These are phyloP conservation scores for Nemoura dubitans DNA, from an alignment of 2,888 invertebrate genomes.

Conservation along the genomic window DNA sequence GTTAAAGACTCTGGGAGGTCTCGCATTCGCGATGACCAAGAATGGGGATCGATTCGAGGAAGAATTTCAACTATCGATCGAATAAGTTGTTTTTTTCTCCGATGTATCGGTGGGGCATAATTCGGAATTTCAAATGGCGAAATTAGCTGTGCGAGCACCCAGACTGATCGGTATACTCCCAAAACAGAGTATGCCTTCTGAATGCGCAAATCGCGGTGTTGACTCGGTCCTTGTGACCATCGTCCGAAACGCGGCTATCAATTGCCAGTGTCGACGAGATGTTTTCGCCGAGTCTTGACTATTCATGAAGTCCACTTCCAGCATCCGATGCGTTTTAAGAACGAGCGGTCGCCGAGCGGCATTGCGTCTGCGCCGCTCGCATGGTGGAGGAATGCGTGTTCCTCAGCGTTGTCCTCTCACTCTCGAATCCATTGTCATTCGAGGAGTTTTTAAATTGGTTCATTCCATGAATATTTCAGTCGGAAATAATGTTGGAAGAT, in stretches of 20 bases:
- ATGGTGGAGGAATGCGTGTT: conserved; percentile 13
- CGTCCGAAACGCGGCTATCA: background rate
- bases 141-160: conserved; percentile 20
- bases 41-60: conserved; percentile 19
- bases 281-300: background rate
- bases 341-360: background rate
- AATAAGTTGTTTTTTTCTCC: background rate
- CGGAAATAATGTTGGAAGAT: background rate
- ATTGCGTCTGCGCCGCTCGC: background rate
- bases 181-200: background rate
- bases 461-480: conserved; percentile 45
- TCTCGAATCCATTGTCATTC: conserved; percentile 36
- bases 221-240: background rate
- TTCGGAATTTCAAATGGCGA: conserved; percentile 34
- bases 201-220: background rate
- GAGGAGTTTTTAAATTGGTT: conserved; percentile 45
- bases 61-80: background rate
- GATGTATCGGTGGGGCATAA: background rate
- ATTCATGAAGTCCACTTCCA: background rate
- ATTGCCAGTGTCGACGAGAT: background rate
- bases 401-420: conserved; percentile 22
- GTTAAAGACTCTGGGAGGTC: conserved; percentile 19
- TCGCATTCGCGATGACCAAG: conserved; percentile 1
- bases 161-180: no score
- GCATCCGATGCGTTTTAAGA: background rate